Evolutionary conservation across 2,888 invertebrate genomes (phyloP).

Genomic region (Rhagonycha fulva): DNA sequence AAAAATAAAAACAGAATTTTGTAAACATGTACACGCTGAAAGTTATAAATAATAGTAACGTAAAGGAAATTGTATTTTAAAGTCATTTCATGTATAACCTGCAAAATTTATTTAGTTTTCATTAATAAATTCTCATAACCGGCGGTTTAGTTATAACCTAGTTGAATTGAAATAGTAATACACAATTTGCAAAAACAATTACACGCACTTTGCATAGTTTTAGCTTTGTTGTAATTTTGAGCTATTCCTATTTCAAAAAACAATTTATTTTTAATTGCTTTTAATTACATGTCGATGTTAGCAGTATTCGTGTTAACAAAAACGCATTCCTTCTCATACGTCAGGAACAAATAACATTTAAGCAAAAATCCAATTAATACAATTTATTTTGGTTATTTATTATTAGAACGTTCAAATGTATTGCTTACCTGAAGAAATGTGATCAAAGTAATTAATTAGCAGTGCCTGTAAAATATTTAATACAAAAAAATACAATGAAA

Average conservation of each 20-base stretch:
- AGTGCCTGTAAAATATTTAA: not conserved
- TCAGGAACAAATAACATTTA: not conserved
- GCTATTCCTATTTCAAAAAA: conserved; percentile 1
- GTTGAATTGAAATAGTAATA: not conserved
- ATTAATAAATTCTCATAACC: not conserved
- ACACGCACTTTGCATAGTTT: not conserved
- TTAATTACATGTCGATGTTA: conserved; percentile 1
- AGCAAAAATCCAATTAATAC: not conserved
- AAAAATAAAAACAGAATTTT: not conserved
- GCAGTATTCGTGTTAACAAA: not conserved
- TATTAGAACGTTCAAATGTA: not conserved
- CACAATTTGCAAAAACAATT: not conserved
- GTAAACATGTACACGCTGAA: not conserved
- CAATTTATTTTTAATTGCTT: conserved; percentile 7
- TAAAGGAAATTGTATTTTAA: not conserved
- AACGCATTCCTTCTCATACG: conserved; percentile 1
- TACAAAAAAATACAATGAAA: not conserved
- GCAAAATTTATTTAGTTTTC: not conserved
- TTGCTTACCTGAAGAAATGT: not conserved
- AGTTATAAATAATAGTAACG: not conserved
- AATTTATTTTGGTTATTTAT: conserved; percentile 1
- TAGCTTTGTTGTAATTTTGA: conserved; percentile 2
- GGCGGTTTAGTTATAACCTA: too few relatives aligned
- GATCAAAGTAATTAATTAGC: not conserved
- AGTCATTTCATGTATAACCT: not conserved